A percentile compares a stretch with the other conserved stretches of the same genome.
Conservation (phyloP, 2,113 vertebrate species). For the Antechinus flavipes region DNA sequence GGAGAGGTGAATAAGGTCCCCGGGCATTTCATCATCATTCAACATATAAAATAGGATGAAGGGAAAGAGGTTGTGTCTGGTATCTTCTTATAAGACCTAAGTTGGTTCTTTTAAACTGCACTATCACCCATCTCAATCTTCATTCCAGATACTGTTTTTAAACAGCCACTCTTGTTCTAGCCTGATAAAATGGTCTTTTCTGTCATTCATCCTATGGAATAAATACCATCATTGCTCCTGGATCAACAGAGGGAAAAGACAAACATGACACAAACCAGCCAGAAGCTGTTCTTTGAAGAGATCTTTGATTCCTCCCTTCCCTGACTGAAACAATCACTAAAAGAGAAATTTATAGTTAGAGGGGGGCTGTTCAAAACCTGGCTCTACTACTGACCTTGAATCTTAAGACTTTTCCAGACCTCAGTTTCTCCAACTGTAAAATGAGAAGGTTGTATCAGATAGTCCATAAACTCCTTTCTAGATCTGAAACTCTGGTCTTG, state of each 20-base stretch:
- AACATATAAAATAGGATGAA: fast-evolving
- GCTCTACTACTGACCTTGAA: not conserved
- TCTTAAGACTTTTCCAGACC: not conserved
- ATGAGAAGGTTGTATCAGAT: not conserved
- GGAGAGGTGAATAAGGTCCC: not conserved
- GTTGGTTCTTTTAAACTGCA: not conserved
- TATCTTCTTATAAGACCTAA: not conserved
- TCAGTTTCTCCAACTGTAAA: not conserved
- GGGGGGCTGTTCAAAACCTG: not conserved
- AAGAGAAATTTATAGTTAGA: conserved; percentile 22
- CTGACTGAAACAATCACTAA: not conserved
- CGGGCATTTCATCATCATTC: not conserved
- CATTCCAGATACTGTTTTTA: not conserved
- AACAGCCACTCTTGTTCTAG: not conserved
- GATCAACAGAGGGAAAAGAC: not conserved
- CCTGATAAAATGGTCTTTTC: not conserved
- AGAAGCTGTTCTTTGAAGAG: not conserved
- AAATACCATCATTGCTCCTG: not conserved
- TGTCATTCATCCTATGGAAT: fast-evolving
- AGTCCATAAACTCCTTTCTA: not conserved
- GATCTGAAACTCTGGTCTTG: not conserved
- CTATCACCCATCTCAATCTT: not conserved
- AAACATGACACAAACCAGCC: not conserved
- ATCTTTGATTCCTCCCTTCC: conserved; percentile 16
- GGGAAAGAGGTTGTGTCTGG: fast-evolving